Evolutionary conservation across 2,113 vertebrate species (phyloP), one percentile per base, ranked within the genome.

Genomic region (Nansenia antarctica): DNA sequence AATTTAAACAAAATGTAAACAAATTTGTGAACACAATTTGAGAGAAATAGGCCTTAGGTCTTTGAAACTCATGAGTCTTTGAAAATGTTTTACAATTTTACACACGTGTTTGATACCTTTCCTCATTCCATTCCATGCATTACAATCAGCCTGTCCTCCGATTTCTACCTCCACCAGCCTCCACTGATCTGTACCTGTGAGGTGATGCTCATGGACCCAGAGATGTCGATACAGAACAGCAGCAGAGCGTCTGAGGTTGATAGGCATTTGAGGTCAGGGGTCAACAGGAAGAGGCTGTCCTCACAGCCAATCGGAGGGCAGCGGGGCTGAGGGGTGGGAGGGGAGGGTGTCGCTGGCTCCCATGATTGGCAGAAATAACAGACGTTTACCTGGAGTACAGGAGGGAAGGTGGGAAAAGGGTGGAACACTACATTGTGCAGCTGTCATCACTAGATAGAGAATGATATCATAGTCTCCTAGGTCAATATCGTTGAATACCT

Each of bases 201-300:
- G 32, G 77, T 84, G 55, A 77, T 80, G 74, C 80, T 86, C 90
- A 91, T 91, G 55, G 90, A 89, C 47, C 85, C 85, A 0, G 90
- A 91, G 61, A 83, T 78, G 67, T 91, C 90, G 2, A 92, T 89
- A 70, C 90, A 90, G 76, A 90, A 87, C 54, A 92, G 49, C 39
- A 91, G 77, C 73, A 89, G 80, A 0, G 76, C 2, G 3, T 86
- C 82, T 0, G 49, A 8, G 5, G 70, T 32, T 1, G 45, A 62
- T 14, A 4, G 30, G 2, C 24, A 37, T 11, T 65, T 47, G 15
- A 72, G 45, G 9, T 77, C 12, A 14, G 85, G 74, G 59, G 9
- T 35, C 31, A 89, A 73, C 37, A 69, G 30, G 57, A 86, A 91
- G 11, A 89, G 72, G 8, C 57, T 62, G 0, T 89, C 84, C 52